Conservation (phyloP, 2,888 invertebrate species). For the Xanthia togata region DNA sequence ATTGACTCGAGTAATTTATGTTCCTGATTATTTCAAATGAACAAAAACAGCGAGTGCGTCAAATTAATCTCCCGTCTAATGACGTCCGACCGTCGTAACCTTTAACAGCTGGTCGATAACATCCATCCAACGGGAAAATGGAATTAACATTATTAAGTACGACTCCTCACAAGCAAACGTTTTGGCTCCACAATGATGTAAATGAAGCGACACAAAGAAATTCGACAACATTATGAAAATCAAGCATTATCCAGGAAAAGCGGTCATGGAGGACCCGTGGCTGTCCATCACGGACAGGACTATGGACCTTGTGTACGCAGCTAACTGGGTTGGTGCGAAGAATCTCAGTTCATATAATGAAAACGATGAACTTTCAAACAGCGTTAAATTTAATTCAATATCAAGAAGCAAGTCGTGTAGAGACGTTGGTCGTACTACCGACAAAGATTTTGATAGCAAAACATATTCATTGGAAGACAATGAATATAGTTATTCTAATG, state of each 20-base stretch:
- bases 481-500: slow-evolving; percentile 78
- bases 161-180: slow-evolving; percentile 47
- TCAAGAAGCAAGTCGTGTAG: slow-evolving; percentile 88
- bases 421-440: slow-evolving; percentile 83
- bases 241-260: slow-evolving; percentile 95
- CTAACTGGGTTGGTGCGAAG: slow-evolving; percentile 95
- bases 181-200: slow-evolving; percentile 56
- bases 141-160: slow-evolving; percentile 65
- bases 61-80: slow-evolving; percentile 57
- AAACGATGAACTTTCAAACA: slow-evolving; percentile 79
- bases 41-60: slow-evolving; percentile 60
- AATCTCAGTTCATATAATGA: slow-evolving; percentile 87
- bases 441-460: slow-evolving; percentile 79
- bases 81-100: slow-evolving; percentile 59
- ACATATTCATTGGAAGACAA: slow-evolving; percentile 80
- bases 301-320: slow-evolving; percentile 95
- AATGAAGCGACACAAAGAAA: slow-evolving; percentile 52
- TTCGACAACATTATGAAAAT: slow-evolving; percentile 92
- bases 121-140: slow-evolving; percentile 73
- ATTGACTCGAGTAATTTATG: slow-evolving; percentile 54
- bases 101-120: slow-evolving; percentile 56
- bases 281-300: slow-evolving; percentile 92
- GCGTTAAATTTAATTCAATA: slow-evolving; percentile 85
- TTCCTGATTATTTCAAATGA: slow-evolving; percentile 56
- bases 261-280: slow-evolving; percentile 94